These are phyloP conservation scores for Frankliniella intonsa DNA, from an alignment of 2,888 invertebrate genomes.

Conservation along the genomic window DNA sequence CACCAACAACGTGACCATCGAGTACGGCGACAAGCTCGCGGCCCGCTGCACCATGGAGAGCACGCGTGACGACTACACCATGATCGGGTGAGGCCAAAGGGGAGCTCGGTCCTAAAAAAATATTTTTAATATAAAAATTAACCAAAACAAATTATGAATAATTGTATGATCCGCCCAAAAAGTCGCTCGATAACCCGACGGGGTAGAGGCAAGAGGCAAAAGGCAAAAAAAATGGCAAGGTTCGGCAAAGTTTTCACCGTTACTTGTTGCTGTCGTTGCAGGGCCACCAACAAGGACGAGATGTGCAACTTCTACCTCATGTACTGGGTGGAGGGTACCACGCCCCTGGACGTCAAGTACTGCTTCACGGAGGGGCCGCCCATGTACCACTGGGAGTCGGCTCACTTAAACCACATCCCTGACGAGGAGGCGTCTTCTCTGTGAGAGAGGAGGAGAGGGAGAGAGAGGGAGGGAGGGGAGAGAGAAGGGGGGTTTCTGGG, in stretches of 20 bases:
- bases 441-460: slow-evolving; percentile 40
- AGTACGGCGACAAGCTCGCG: slow-evolving; percentile 70
- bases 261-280: slow-evolving; percentile 42
- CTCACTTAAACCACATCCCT: slow-evolving; percentile 69
- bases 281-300: slow-evolving; percentile 79
- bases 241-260: not conserved
- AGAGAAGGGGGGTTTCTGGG: no score
- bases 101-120: no score
- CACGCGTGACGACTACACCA: slow-evolving; percentile 57
- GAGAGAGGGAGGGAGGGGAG: no score
- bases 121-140: no score
- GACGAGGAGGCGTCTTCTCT: slow-evolving; percentile 61
- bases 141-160: no score
- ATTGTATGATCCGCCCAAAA: no score
- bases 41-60: slow-evolving; percentile 91
- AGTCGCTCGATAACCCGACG: no score
- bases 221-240: no score
- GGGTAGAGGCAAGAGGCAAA: no score
- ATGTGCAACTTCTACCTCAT: slow-evolving; percentile 96
- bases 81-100: slow-evolving; percentile 78
- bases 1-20: slow-evolving; percentile 56
- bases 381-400: slow-evolving; percentile 70
- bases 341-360: slow-evolving; percentile 71
- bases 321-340: slow-evolving; percentile 79
- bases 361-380: slow-evolving; percentile 85